A percentile compares a stretch with the other conserved stretches of the same genome.
These are phyloP conservation scores for Equus quagga DNA, from an alignment of 2,113 vertebrate genomes.

Conservation along the genomic window DNA sequence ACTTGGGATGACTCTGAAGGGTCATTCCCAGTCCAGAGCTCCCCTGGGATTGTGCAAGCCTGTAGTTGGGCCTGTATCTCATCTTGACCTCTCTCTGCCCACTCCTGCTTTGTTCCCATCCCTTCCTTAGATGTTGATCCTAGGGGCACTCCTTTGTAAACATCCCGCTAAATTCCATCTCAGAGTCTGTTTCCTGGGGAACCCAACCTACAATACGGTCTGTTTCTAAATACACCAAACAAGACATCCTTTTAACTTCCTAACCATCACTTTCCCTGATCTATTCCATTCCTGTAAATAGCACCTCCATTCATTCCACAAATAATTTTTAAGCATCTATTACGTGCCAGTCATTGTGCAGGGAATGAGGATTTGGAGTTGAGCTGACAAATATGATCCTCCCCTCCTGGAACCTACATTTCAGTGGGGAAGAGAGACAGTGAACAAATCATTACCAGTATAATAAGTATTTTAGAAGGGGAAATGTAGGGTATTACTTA, in stretches of 20 bases:
- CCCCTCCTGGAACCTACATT: background rate
- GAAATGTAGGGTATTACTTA: background rate
- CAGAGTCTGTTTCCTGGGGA: background rate
- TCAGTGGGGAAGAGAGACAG: background rate
- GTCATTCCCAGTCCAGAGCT: background rate
- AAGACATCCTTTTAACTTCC: background rate
- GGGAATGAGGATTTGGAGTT: background rate
- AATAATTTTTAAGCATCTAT: background rate
- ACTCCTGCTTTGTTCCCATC: background rate
- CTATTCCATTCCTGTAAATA: background rate
- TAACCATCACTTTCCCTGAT: background rate
- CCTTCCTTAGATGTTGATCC: background rate
- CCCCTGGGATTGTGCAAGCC: background rate
- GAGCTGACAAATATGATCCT: background rate
- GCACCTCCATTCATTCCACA: background rate
- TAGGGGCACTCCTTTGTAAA: background rate
- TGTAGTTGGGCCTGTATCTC: background rate
- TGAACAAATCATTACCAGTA: background rate
- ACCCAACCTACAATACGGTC: background rate
- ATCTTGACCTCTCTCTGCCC: background rate
- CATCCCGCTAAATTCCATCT: background rate
- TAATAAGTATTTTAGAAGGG: conserved; percentile 7
- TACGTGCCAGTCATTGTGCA: background rate
- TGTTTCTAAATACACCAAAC: background rate
- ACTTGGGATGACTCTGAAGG: background rate